A percentile compares a stretch with the other conserved stretches of the same genome.
phyloP scores from a whole-genome alignment of 2,888 invertebrate species.

The Marasmarcha lunaedactyla region DNA sequence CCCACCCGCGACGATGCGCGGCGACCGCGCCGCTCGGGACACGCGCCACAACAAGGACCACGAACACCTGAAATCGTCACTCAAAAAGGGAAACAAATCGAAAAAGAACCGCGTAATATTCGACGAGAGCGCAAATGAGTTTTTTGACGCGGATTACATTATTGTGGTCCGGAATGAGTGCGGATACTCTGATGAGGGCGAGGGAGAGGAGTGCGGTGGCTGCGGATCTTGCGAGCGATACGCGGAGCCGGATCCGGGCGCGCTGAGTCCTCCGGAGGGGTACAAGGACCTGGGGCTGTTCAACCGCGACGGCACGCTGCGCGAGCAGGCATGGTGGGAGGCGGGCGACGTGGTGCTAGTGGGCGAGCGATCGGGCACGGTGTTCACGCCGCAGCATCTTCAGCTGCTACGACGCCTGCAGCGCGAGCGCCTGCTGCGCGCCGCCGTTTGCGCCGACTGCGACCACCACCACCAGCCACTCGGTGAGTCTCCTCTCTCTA shows the following conservation, averaged over 20 bases:
- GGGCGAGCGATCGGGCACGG: conserved; percentile 68
- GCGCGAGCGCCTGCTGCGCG: conserved; percentile 71
- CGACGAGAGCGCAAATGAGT: conserved; percentile 90
- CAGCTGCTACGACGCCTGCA: conserved; percentile 74
- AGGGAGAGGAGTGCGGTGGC: conserved; percentile 78
- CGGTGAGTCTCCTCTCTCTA: conserved; percentile 51
- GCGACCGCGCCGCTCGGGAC: conserved; percentile 60
- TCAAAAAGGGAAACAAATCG: conserved; percentile 79
- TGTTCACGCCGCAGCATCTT: conserved; percentile 75
- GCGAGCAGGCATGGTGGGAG: conserved; percentile 70
- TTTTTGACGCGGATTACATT: conserved; percentile 93
- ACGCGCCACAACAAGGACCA: conserved; percentile 72
- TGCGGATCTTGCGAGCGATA: conserved; percentile 65
- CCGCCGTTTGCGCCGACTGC: conserved; percentile 63
- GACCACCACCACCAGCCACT: conserved; percentile 61
- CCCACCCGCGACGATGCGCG: conserved; percentile 61
- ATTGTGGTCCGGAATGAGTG: conserved; percentile 91
- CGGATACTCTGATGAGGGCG: conserved; percentile 84
- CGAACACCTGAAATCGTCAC: conserved; percentile 77
- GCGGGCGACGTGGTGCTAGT: conserved; percentile 70
- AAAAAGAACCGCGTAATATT: conserved; percentile 87
- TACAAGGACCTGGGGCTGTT: conserved; percentile 86
- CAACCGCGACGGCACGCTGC: conserved; percentile 66
- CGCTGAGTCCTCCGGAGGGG: conserved; percentile 90
- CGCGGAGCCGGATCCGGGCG: conserved; percentile 83